Evolutionary conservation across 2,113 vertebrate species (phyloP), one percentile per base, ranked within the genome.

Genomic region (Pomatostomus ruficeps): DNA sequence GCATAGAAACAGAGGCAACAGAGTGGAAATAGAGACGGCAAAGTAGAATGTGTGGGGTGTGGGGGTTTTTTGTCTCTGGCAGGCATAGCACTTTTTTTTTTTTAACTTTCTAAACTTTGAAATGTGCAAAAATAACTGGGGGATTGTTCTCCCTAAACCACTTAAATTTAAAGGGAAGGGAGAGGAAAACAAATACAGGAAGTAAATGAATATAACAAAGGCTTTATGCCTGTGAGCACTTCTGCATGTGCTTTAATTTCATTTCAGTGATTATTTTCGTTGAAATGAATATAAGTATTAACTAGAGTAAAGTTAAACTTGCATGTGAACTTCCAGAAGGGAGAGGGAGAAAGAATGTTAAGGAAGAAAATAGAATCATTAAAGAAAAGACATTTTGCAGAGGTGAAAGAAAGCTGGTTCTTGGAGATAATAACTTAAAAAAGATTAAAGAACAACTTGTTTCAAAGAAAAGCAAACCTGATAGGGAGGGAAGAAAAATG

Each of bases 361-460:
- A 65, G 38, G 70, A 92, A 75, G 58, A 91, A 92, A 89, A 72
- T 63, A 14, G 43, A 85, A 68, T 70, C 84, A 82, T 91, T 91
- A 92, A 85, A 95, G 49, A 88, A 46, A 29, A 89, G 22, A 42
- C 55, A 19, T 62, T 95, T 87, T 54, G 61, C 77, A 85, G 87
- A 96, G 93, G 95, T 96, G 91, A 95, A 96, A 95, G 49, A 58
- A 95, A 96, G 76, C 95, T 97, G 96, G 72, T 91, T 95, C 61
- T 96, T 86, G 84, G 73, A 94, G 95, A 95, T 96, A 95, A 96
- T 95, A 96, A 93, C 85, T 92, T 95, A 6, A 86, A 86, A 88
- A 92, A 92, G 73, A 95, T 95, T 66, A 85, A 92, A 92, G 86
- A 86, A 83, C 58, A 80, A 77, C 55, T 90, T 83, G 42, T 77